A percentile compares a stretch with the other conserved stretches of the same genome.
Evolutionary conservation across 30 jellyfish, hydroid and myxozoan species (phyloP).

Genomic region (Hydractinia echinata): DNA sequence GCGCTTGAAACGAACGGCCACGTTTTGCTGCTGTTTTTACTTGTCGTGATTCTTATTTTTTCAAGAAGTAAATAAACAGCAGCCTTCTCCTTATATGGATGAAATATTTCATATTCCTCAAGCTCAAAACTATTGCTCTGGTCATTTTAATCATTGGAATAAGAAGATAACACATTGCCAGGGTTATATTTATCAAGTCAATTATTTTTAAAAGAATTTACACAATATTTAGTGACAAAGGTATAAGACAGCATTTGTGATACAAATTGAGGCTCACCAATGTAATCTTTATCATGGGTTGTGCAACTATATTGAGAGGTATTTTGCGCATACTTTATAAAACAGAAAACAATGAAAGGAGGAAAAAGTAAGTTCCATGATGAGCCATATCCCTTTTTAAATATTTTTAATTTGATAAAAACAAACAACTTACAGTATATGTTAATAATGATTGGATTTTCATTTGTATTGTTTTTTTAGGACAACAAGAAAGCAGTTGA

Average conservation of each 20-base stretch:
- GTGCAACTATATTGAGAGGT: too few species aligned
- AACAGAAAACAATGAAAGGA: too few species aligned
- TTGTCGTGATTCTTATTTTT: constrained; percentile 32
- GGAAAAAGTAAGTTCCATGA: too few species aligned
- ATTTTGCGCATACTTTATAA: too few species aligned
- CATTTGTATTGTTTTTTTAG: background rate
- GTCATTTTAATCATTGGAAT: constrained; percentile 62
- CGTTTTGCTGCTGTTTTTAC: background rate
- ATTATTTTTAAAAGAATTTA: constrained; percentile 17
- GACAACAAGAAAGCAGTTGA: background rate
- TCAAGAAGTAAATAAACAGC: constrained; percentile 13
- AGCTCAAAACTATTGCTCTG: constrained; percentile 59
- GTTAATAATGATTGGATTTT: background rate
- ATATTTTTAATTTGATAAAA: too few species aligned
- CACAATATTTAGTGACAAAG: constrained; percentile 15
- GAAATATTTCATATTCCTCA: constrained; percentile 83
- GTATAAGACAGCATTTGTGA: constrained; percentile 45
- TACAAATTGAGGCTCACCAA: constrained; percentile 29
- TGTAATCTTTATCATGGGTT: background rate
- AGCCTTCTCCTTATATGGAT: constrained; percentile 71
- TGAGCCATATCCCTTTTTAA: too few species aligned
- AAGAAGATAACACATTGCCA: constrained; percentile 74
- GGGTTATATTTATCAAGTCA: constrained; percentile 63
- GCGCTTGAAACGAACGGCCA: background rate
- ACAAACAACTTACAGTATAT: background rate